Evolutionary conservation across 1,140 invertebrate species (phyloP).

Genomic region (Cecropterus lyciades): DNA sequence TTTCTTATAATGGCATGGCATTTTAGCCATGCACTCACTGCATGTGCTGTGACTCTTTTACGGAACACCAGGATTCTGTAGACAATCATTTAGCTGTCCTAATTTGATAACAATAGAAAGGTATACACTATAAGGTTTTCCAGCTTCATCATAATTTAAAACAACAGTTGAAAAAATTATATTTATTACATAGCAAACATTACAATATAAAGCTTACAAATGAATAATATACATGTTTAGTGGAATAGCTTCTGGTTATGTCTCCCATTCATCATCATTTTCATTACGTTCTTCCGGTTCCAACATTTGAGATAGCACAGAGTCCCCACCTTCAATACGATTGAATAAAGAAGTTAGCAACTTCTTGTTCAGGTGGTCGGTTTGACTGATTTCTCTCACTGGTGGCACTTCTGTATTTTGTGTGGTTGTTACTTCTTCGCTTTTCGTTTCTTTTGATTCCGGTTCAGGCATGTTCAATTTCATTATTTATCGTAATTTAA

Average conservation of each 20-base stretch:
- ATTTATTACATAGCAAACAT: neutral
- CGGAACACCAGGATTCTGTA: too few species aligned
- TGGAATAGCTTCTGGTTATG: neutral
- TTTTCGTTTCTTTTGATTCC: conserved; percentile 47
- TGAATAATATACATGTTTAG: neutral
- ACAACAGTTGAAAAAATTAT: conserved; percentile 8
- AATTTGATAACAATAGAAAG: too few species aligned
- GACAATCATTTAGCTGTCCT: too few species aligned
- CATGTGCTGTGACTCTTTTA: too few species aligned
- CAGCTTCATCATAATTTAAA: too few species aligned
- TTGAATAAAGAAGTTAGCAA: conserved; percentile 86
- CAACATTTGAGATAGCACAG: conserved; percentile 61
- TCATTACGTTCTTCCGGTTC: conserved; percentile 59
- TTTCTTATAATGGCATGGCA: too few species aligned
- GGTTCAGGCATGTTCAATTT: conserved; percentile 61
- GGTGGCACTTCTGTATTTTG: conserved; percentile 48
- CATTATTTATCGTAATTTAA: conserved; percentile 8
- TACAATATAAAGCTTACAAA: neutral
- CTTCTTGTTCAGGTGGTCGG: conserved; percentile 87
- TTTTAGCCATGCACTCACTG: too few species aligned
- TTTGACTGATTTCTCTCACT: conserved; percentile 85
- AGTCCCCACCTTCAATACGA: conserved; percentile 81
- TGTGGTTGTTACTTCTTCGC: conserved; percentile 32
- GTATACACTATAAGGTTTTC: too few species aligned
- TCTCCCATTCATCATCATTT: conserved; percentile 61